Evolutionary conservation across 2,797 vertebrate species (phyloP), one percentile per base, ranked within the genome.

Genomic region (Uromys caudimaculatus): DNA sequence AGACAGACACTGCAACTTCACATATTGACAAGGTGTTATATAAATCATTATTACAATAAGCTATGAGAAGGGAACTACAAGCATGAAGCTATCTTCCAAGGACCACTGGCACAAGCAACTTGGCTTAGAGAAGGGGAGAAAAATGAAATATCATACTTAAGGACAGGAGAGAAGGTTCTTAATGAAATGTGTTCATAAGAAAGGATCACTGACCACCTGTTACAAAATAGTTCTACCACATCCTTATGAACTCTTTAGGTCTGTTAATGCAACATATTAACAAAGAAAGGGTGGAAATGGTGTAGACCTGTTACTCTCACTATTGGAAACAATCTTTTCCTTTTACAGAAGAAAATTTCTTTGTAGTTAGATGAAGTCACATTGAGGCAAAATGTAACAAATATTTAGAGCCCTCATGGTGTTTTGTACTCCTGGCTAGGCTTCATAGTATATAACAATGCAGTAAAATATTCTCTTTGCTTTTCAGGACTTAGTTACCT

Each of bases 21-120:
- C 21, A 91, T 88, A 41, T 84, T 77, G 92, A 79, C 16, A 95
- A 89, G 76, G 9, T 95, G 91, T 76, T 95, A 91, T 93, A 78
- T 89, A 41, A 69, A 86, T 13, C 4, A 17, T 93, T 96, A 94
- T 92, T 94, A 91, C 85, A 94, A 95, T 95, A 93, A 89, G 95
- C 17, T 86, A 91, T 75, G 64, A 89, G 23, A 38, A 3, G 19
- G 8, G 32, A 94, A 96, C 84, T 64, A 62, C 6, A 89, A 91
- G 27, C 67, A 50, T 17, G 81, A 23, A 78, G 10, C 62, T 94
- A 76, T 29, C 50, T n/a, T 90, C 56, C 27, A 95, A 95, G 62
- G 29, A 96, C 50, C 44, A 82, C n/a, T 56, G 29, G 8, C 29
- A 93, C 62, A 86, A 91, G 19, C 35, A 85, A 56, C 2, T 54